A percentile compares a stretch with the other conserved stretches of the same genome.
phyloP scores from a whole-genome alignment of 2,888 invertebrate species.

The Cantharis nigra region DNA sequence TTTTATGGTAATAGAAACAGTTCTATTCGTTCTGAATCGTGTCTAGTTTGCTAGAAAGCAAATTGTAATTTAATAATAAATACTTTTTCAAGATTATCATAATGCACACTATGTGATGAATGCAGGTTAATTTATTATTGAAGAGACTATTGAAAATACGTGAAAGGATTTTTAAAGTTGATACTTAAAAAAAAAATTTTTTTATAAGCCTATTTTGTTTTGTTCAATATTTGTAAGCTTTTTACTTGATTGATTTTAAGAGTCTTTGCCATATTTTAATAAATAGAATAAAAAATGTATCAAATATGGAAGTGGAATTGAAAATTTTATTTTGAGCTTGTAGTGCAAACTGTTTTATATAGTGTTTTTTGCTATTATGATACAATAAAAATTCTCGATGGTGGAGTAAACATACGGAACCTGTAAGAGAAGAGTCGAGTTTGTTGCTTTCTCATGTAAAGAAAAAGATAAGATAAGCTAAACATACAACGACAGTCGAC shows the following conservation, averaged over 20 bases:
- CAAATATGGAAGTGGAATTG: not conserved
- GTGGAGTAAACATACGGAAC: conserved; percentile 13
- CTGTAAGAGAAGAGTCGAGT: conserved; percentile 25
- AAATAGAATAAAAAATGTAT: conserved; percentile 2
- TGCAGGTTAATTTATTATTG: conserved; percentile 18
- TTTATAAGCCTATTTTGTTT: conserved; percentile 20
- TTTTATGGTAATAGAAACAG: not conserved
- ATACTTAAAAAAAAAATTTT: conserved; percentile 18
- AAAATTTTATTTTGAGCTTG: conserved; percentile 19
- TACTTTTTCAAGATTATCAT: not conserved
- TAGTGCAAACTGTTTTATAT: conserved; percentile 13
- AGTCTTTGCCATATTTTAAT: not conserved
- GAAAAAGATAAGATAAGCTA: conserved; percentile 35
- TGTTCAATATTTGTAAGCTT: conserved; percentile 22
- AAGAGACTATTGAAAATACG: conserved; percentile 5
- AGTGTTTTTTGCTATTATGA: conserved; percentile 15
- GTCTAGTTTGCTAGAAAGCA: not conserved
- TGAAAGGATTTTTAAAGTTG: conserved; percentile 7
- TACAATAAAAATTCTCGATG: conserved; percentile 28
- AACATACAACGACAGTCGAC: conserved; percentile 32
- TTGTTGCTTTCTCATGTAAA: conserved; percentile 33
- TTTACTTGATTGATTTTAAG: conserved; percentile 22
- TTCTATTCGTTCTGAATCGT: not conserved
- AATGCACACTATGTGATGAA: not conserved
- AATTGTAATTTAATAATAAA: not conserved